Percentiles rank a stretch among this genome's conserved stretches.
These are phyloP conservation scores for Brachyptera putata DNA, from an alignment of 2,888 invertebrate species.

Conservation along the genomic window DNA sequence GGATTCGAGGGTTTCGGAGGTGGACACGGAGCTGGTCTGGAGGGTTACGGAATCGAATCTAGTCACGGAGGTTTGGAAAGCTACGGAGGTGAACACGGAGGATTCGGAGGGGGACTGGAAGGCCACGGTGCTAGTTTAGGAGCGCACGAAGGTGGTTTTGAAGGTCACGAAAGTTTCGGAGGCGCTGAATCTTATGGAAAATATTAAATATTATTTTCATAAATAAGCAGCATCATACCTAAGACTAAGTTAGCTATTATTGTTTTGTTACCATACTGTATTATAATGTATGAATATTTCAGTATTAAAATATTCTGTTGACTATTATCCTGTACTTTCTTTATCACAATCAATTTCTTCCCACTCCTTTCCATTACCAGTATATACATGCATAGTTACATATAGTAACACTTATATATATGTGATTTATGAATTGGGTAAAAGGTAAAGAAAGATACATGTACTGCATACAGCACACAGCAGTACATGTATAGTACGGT, in stretches of 20 bases:
- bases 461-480: no score
- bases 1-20: conserved; percentile 5
- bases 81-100: conserved; percentile 8
- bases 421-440: no score
- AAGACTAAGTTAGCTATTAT: not conserved
- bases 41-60: not conserved
- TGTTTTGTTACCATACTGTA: not conserved
- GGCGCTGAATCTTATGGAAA: not conserved
- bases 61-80: conserved; percentile 8
- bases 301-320: conserved; percentile 17
- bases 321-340: no score
- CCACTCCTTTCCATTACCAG: no score
- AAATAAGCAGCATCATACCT: not conserved
- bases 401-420: no score
- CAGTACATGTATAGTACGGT: no score
- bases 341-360: no score
- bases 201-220: not conserved
- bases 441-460: no score
- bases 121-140: conserved; percentile 17
- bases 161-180: not conserved
- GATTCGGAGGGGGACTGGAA: conserved; percentile 11
- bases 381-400: no score
- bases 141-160: not conserved
- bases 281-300: not conserved
- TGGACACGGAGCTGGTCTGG: conserved; percentile 12